Base-by-base conservation (phyloP, 2,113 vertebrate species). In the Gallinago undulata region DNA sequence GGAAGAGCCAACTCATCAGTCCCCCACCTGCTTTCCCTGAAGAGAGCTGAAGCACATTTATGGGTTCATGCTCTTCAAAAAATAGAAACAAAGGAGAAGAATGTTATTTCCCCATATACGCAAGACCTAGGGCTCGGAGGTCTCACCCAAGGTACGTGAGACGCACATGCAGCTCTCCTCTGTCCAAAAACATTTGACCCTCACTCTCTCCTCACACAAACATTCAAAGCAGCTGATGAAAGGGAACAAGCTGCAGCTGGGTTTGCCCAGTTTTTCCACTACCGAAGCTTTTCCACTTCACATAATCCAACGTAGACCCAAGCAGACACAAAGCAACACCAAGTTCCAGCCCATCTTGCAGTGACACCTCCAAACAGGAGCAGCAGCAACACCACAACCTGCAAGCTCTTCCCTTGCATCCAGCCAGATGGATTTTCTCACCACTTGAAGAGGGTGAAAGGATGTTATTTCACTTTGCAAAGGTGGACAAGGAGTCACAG, bases 281-380 rank as follows among this genome's bases (percentile, higher is more conserved):
- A 45, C 2, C 53, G 48, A 47, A 85, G 17, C 10, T 39, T 5
- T 73, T 68, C 73, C 62, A 35, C 63, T 51, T 25, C 6, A 28
- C n/a, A 5, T 9, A 86, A 66, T 35, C 22, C 63, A 77, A 45
- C 37, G 22, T 1, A 15, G 2, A 50, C 4, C 0, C 0, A 88
- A 83, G 24, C 51, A 89, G 28, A 77, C 47, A 62, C n/a, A n/a
- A 64, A 57, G 7, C 33, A 39, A 41, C 55, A 45, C 37, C 22
- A 47, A 43, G 35, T 62, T 87, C 39, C 69, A 53, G 15, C 33
- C 62, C 64, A 33, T 33, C 43, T 48, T 68, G 19, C 50, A 56
- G 69, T 43, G 39, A 55, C 43, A 70, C 30, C 59, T 80, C 81
- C 69, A 41, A 81, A 28, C 0, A 1, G 31, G 31, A 70, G 31